These are phyloP conservation scores for Dolichopus griseipennis DNA, from an alignment of 2,888 invertebrate genomes.

Conservation along the genomic window DNA sequence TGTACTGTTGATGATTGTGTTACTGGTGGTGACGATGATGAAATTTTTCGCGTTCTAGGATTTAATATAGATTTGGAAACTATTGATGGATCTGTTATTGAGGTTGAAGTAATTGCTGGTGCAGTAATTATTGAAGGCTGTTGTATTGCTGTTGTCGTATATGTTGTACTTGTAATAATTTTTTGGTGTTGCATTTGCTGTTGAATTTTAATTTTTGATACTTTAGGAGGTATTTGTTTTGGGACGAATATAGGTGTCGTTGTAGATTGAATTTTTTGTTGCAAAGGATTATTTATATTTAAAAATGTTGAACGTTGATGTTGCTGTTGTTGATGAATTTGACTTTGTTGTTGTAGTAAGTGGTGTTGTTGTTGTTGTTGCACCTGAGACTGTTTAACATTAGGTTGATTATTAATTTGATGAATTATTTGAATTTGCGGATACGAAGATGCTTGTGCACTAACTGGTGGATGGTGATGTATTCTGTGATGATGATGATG, in stretches of 20 bases:
- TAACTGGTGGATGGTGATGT: slow-evolving; percentile 2
- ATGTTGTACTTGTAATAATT: slow-evolving; percentile 14
- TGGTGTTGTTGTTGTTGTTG: slow-evolving; percentile 8
- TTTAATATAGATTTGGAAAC: slow-evolving; percentile 15
- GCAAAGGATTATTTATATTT: slow-evolving; percentile 7
- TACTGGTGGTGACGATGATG: slow-evolving; percentile 19
- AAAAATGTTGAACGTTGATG: not conserved
- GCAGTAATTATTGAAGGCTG: slow-evolving; percentile 19
- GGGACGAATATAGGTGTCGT: slow-evolving; percentile 8
- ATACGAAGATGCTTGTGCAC: not conserved
- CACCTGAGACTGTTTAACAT: not conserved
- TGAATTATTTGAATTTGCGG: slow-evolving; percentile 12
- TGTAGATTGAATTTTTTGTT: slow-evolving; percentile 15
- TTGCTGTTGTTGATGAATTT: slow-evolving; percentile 7
- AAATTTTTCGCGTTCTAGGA: not conserved
- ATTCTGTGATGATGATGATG: slow-evolving; percentile 1
- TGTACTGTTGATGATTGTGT: slow-evolving; percentile 20
- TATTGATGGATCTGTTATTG: slow-evolving; percentile 20
- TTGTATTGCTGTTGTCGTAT: slow-evolving; percentile 23
- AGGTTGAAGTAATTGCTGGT: slow-evolving; percentile 19
- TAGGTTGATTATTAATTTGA: slow-evolving; percentile 9
- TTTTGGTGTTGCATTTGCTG: slow-evolving; percentile 16
- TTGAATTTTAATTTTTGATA: slow-evolving; percentile 13
- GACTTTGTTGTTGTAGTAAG: slow-evolving; percentile 11
- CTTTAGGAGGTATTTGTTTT: not conserved